These are phyloP conservation scores for Eremobia ochroleuca DNA, from an alignment of 2,888 invertebrate genomes.

Conservation along the genomic window DNA sequence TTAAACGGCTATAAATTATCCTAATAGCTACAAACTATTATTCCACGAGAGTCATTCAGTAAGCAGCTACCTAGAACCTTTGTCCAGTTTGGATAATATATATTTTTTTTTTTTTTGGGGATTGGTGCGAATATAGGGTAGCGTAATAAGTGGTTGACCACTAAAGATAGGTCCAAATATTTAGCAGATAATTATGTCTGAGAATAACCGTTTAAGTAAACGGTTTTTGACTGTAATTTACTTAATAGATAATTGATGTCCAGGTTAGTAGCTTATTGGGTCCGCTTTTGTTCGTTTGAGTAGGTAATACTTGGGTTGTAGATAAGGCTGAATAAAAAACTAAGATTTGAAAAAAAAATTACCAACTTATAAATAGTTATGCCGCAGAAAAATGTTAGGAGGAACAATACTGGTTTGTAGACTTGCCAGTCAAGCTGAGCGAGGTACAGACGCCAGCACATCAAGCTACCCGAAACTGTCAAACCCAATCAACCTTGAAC, in stretches of 20 bases:
- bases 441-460: too few relatives aligned
- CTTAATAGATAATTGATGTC: conserved; percentile 58
- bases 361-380: not conserved
- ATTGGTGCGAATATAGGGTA: conserved; percentile 65
- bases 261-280: conserved; percentile 42
- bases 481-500: too few relatives aligned
- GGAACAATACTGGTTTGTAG: not conserved
- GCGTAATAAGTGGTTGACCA: conserved; percentile 72
- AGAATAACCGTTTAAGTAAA: conserved; percentile 60
- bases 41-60: conserved; percentile 70
- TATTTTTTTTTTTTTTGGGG: conserved; percentile 61
- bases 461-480: too few relatives aligned
- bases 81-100: conserved; percentile 67
- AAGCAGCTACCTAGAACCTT: conserved; percentile 73
- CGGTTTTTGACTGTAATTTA: conserved; percentile 65
- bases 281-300: conserved; percentile 36
- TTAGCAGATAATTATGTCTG: conserved; percentile 70
- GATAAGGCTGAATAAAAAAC: conserved; percentile 9
- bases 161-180: conserved; percentile 75
- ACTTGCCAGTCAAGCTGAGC: not conserved
- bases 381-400: not conserved
- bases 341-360: not conserved
- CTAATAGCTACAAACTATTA: conserved; percentile 88
- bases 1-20: conserved; percentile 90
- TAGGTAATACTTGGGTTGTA: conserved; percentile 12